phyloP scores from a whole-genome alignment of 2,888 invertebrate species.

The Tridacna crocea region DNA sequence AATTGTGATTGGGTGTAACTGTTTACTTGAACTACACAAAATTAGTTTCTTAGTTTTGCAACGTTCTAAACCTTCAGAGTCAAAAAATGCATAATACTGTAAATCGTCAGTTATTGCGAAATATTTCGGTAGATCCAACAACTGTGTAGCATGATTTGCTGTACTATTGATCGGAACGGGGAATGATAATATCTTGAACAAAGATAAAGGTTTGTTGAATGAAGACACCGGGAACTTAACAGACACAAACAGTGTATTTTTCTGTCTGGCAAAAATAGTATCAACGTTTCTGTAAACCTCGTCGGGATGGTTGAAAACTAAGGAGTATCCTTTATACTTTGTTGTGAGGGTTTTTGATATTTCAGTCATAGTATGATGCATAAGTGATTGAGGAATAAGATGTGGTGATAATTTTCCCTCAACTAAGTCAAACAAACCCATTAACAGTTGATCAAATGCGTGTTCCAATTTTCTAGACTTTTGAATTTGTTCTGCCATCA shows the following conservation, averaged over 20 bases:
- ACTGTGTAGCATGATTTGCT: conserved; percentile 33
- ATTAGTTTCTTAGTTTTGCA: conserved; percentile 4
- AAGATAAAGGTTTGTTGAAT: conserved; percentile 20
- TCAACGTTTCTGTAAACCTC: conserved; percentile 22
- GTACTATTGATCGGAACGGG: conserved; percentile 33
- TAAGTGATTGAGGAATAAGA: conserved; percentile 15
- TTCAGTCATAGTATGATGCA: conserved; percentile 19
- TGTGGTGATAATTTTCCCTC: conserved; percentile 46
- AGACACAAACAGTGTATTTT: conserved; percentile 26
- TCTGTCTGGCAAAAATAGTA: conserved; percentile 32
- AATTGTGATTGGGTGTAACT: neutral
- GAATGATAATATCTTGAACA: conserved; percentile 22
- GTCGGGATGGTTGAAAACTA: conserved; percentile 10
- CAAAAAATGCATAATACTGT: neutral
- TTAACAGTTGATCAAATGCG: conserved; percentile 29
- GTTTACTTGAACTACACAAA: conserved; percentile 9
- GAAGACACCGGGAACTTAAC: conserved; percentile 35
- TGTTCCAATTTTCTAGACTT: neutral
- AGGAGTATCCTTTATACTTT: conserved; percentile 40
- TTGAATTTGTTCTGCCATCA: conserved; percentile 19
- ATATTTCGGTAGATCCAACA: conserved; percentile 24
- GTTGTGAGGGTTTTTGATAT: conserved; percentile 33
- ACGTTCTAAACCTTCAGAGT: neutral
- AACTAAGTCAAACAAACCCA: conserved; percentile 40
- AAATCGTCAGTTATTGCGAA: conserved; percentile 20